Base-by-base conservation (phyloP, 2,888 invertebrate species). In the Apeira syringaria region DNA sequence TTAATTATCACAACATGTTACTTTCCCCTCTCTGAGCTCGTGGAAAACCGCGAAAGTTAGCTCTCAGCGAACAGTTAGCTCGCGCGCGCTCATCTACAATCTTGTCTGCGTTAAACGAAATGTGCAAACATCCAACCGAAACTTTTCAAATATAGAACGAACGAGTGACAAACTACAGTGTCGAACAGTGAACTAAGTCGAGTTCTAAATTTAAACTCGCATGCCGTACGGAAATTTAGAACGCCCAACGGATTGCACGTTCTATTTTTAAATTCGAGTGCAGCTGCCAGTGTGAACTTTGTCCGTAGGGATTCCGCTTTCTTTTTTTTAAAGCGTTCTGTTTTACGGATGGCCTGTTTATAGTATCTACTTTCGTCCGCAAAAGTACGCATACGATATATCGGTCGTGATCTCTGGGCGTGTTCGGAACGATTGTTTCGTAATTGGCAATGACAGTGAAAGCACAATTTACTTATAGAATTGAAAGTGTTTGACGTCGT, bases 191-290 rank as follows among this genome's bases (percentile, higher is more conserved):
- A 82, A 84, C 84, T 82, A 81, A 82, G 78, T 79, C 81, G 79
- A 72, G 77, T 72, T 80, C 84, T 87, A 85, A 76, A 76, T 84
- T 74, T 87, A 85, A 76, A 73, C 75, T 41, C 70, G 74, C 84
- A 82, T 85, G 77, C 83, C 83, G 79, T 80, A 79, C 78, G 70
- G 79, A 84, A 77, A 88, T 87, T 83, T 88, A 83, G 87, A 83
- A 73, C 88, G 71, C 72, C 78, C 77, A 80, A 82, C 83, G 81
- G 78, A 84, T 81, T 84, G 83, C 83, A 76, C 67, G 79, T 73
- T 77, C 84, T 84, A 82, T 73, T 73, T 83, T 78, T 83, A 80
- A 76, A 69, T 56, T 58, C 66, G 70, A 78, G 68, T 81, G 86
- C 88, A 87, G 85, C 85, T 86, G 85, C 86, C 76, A 71, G 75